Percentiles rank a stretch among this genome's conserved stretches.
phyloP scores from a whole-genome alignment of 2,888 invertebrate species.

The Hermaeophaga mercurialis region DNA sequence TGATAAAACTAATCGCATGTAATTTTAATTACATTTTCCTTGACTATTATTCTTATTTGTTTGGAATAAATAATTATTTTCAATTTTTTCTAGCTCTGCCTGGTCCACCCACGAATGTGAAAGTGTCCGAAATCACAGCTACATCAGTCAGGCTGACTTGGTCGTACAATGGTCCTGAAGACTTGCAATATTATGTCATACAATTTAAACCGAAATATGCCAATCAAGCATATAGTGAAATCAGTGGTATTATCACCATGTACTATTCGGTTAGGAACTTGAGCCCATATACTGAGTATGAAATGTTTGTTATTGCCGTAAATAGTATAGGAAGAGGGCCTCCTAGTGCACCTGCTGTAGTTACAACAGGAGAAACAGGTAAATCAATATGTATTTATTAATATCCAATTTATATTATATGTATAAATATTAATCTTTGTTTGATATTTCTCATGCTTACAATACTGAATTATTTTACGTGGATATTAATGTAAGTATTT shows the following conservation, averaged over 20 bases:
- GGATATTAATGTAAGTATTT: too few relatives aligned
- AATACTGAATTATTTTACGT: too few relatives aligned
- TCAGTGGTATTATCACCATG: slow-evolving; percentile 90
- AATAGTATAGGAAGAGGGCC: slow-evolving; percentile 93
- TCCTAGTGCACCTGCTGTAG: slow-evolving; percentile 84
- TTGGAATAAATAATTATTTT: too few relatives aligned
- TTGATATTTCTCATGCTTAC: too few relatives aligned
- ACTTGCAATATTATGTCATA: slow-evolving; percentile 94
- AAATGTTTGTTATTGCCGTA: slow-evolving; percentile 93
- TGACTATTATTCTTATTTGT: too few relatives aligned
- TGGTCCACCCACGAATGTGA: slow-evolving; percentile 86
- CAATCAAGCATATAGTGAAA: slow-evolving; percentile 89
- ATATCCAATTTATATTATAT: too few relatives aligned
- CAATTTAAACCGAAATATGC: slow-evolving; percentile 96
- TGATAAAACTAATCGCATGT: too few relatives aligned
- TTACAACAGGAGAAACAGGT: slow-evolving; percentile 98
- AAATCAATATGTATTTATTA: too few relatives aligned
- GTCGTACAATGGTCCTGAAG: slow-evolving; percentile 88
- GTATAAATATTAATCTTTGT: too few relatives aligned
- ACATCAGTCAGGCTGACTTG: slow-evolving; percentile 91
- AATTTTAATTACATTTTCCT: too few relatives aligned
- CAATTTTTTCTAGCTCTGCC: slow-evolving; percentile 75
- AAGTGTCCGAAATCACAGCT: slow-evolving; percentile 91
- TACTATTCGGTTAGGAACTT: slow-evolving; percentile 89
- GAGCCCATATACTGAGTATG: slow-evolving; percentile 94